Evolutionary conservation across 2,797 vertebrate species (phyloP), one percentile per base, ranked within the genome.

Genomic region (Takifugu rubripes): DNA sequence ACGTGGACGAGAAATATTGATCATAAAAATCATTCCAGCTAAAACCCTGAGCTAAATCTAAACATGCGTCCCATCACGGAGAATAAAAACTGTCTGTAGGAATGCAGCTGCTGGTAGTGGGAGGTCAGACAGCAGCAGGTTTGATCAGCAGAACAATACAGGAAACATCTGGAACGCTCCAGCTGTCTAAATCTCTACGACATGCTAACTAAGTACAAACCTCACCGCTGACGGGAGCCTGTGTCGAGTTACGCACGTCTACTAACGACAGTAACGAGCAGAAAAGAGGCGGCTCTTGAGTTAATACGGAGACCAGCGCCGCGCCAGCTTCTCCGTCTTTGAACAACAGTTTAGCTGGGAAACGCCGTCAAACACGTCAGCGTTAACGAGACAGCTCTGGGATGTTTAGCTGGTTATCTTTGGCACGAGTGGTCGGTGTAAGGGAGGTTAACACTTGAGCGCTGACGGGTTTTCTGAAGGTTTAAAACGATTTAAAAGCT

Each of bases 331-430:
- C 36, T 40, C 12, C 36, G 2, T 14, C 36, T 14, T 14, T 14
- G 12, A 40, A 40, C 9, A 2, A 36, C 11, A 14, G 36, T 40
- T 40, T 14, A 40, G 36, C 9, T 2, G 33, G 7, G 29, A 31
- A 36, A 12, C 36, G 10, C 12, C 36, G 5, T 14, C 11, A 14
- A 40, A 40, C 36, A 14, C 43, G 3, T 44, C 43, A 43, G 36
- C 36, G 10, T 52, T 49, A 21, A 6, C 43, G 29, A 54, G 33
- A 61, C 25, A 56, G 61, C 75, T 69, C 62, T 66, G 16, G 64
- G 42, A 62, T 12, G 12, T 61, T 25, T 50, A 62, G 56, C 76
- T 56, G 77, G 80, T 85, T 82, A 84, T 88, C 87, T 89, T 90
- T 90, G 89, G 89, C 79, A 79, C 81, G 63, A 68, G 50, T 58